phyloP scores from a whole-genome alignment of 2,797 vertebrate genomes.

The Myripristis murdjan region DNA sequence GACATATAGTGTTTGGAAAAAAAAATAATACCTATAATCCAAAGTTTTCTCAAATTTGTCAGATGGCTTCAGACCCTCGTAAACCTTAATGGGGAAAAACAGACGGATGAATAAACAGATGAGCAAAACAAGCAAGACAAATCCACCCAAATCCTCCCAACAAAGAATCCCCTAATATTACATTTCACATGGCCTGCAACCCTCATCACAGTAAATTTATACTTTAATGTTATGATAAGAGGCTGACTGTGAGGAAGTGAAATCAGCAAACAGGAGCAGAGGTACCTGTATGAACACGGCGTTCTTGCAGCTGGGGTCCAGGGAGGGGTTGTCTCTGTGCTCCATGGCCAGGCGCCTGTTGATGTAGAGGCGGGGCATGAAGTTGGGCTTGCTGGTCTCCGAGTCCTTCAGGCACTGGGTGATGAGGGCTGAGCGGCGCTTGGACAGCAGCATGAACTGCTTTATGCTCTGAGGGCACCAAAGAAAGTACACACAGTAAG shows the following conservation, averaged over 20 bases:
- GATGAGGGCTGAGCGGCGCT: conserved; percentile 93
- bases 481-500: conserved; percentile 3
- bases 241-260: not conserved
- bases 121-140: not conserved
- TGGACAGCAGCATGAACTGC: conserved; percentile 96
- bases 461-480: conserved; percentile 90
- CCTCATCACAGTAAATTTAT: not conserved
- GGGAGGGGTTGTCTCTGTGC: conserved; percentile 93
- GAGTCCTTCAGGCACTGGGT: conserved; percentile 97
- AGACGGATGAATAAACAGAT: not conserved
- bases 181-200: not conserved
- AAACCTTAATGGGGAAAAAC: conserved; percentile 86
- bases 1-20: too few species aligned
- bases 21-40: conserved; percentile 97
- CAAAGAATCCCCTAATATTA: not conserved
- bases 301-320: conserved; percentile 93
- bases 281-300: conserved; percentile 95
- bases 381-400: conserved; percentile 96
- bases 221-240: not conserved
- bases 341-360: conserved; percentile 98
- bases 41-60: conserved; percentile 97
- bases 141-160: too few species aligned
- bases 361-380: conserved; percentile 98
- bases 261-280: not conserved
- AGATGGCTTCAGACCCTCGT: conserved; percentile 96